phyloP scores from a whole-genome alignment of 64 coral and sea anemone genomes.

The Trachythela sp. region DNA sequence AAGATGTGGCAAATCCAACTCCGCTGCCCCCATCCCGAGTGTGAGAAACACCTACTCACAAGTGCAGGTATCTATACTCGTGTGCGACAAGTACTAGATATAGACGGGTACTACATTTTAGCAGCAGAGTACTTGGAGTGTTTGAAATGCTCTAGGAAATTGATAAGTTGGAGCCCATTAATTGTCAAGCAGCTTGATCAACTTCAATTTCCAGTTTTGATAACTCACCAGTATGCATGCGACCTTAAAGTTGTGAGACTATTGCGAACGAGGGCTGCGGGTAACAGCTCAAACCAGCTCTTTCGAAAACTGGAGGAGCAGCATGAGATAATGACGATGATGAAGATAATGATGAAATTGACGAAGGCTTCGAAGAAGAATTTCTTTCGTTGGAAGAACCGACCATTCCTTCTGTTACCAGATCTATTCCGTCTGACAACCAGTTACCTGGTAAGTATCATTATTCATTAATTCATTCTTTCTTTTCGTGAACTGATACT shows the following conservation, averaged over 20 bases:
- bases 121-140: slow-evolving; percentile 30
- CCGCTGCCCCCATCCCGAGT: background rate
- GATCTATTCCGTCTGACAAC: background rate
- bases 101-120: slow-evolving; percentile 19
- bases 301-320: background rate
- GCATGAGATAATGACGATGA: background rate
- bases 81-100: slow-evolving; percentile 9
- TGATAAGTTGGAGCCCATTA: background rate
- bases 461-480: background rate
- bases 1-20: background rate
- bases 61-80: slow-evolving; percentile 17
- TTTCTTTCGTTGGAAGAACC: background rate
- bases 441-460: too few species aligned
- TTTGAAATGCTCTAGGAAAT: background rate
- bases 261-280: background rate
- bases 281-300: slow-evolving; percentile 35
- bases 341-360: slow-evolving; percentile 3
- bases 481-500: too few species aligned
- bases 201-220: slow-evolving; percentile 14
- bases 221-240: slow-evolving; percentile 6
- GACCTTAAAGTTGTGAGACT: slow-evolving; percentile 31
- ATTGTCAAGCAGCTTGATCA: slow-evolving; percentile 38
- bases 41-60: background rate
- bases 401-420: too few species aligned
- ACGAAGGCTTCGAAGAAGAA: background rate